phyloP scores from a whole-genome alignment of 2,797 vertebrate species.

The Phalanger gymnotis region DNA sequence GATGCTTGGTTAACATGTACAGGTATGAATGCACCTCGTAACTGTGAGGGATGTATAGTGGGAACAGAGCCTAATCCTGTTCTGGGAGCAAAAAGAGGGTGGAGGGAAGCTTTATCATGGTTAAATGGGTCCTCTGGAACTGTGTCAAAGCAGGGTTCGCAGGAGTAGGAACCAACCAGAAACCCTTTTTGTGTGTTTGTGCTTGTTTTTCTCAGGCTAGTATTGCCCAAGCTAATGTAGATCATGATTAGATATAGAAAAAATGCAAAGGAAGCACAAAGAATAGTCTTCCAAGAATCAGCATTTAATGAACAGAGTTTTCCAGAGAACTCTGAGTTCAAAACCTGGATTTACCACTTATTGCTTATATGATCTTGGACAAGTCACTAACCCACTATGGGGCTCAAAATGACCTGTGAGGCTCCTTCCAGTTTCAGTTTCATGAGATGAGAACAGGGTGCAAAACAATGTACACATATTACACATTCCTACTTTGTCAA shows the following conservation, averaged over 20 bases:
- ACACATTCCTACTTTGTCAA: background rate
- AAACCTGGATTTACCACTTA: background rate
- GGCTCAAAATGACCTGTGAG: background rate
- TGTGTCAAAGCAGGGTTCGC: background rate
- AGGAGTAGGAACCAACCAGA: background rate
- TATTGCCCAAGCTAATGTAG: background rate
- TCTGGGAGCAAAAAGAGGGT: background rate
- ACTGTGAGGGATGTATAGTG: background rate
- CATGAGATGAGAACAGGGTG: background rate
- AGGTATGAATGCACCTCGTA: background rate
- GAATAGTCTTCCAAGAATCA: background rate
- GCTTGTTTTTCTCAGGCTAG: background rate
- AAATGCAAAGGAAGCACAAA: background rate
- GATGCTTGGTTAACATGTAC: background rate
- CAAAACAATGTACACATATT: background rate
- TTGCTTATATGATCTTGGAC: background rate
- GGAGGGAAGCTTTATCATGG: background rate
- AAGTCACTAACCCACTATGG: background rate
- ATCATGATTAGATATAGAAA: background rate
- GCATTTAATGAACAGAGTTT: background rate
- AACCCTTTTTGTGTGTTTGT: background rate
- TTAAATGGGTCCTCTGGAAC: background rate
- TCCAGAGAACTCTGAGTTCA: background rate
- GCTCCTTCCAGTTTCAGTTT: background rate
- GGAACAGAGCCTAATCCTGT: background rate